These are phyloP conservation scores for Phallusia fumigata DNA, from an alignment of 23 tunicate species.

Conservation along the genomic window DNA sequence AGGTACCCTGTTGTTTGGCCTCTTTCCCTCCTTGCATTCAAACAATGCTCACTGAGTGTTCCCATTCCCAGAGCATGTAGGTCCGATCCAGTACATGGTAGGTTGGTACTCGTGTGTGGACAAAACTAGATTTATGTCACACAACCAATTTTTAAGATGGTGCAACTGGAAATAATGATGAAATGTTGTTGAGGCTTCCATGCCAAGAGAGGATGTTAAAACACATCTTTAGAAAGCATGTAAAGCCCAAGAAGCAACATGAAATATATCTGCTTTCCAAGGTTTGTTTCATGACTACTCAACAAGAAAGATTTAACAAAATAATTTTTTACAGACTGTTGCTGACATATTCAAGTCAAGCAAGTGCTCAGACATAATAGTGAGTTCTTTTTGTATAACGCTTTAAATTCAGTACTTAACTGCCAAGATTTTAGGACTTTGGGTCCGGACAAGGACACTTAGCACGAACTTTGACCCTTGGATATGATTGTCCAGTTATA, in stretches of 20 bases:
- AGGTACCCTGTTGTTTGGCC: background rate
- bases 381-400: background rate
- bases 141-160: background rate
- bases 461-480: conserved; percentile 52
- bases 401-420: background rate
- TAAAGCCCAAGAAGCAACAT: conserved; percentile 58
- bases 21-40: background rate
- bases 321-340: conserved; percentile 21
- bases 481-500: conserved; percentile 44
- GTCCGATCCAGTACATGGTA: too few species aligned
- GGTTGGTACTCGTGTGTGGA: too few species aligned
- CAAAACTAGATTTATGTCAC: background rate
- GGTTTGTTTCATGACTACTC: conserved; percentile 6
- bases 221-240: conserved; percentile 61
- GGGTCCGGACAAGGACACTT: conserved; percentile 93
- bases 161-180: too few species aligned
- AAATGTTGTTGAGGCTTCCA: background rate
- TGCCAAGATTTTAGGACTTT: conserved; percentile 35
- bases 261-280: conserved; percentile 46
- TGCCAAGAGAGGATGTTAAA: conserved; percentile 3
- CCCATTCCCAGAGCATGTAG: background rate
- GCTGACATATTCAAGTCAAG: background rate
- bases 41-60: background rate
- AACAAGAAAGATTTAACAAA: too few species aligned
- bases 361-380: conserved; percentile 35